phyloP scores from a whole-genome alignment of 2,113 vertebrate species.

The Muntiacus reevesi region DNA sequence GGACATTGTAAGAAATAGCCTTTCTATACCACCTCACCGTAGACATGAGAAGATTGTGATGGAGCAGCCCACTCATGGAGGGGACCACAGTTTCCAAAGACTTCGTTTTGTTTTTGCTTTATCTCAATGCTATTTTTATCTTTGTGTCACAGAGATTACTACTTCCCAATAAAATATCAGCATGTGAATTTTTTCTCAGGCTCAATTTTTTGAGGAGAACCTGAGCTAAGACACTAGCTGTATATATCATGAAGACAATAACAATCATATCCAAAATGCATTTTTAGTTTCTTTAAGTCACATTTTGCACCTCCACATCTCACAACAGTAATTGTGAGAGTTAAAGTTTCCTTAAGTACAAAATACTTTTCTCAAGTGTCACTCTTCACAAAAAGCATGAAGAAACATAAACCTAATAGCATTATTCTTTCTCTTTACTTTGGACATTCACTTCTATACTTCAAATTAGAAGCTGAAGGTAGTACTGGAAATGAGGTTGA shows the following conservation, averaged over 20 bases:
- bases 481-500: background rate
- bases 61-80: background rate
- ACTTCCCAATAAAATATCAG: background rate
- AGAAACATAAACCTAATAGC: background rate
- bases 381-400: background rate
- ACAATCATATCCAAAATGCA: background rate
- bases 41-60: background rate
- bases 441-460: background rate
- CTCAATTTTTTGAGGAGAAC: background rate
- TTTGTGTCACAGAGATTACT: background rate
- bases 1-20: background rate
- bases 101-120: background rate
- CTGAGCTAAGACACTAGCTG: background rate
- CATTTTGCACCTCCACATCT: background rate
- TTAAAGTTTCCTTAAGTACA: background rate
- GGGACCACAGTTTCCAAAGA: background rate
- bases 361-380: background rate
- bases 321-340: background rate
- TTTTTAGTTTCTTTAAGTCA: background rate
- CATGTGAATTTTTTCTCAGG: background rate
- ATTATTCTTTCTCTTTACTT: background rate
- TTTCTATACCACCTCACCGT: background rate
- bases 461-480: background rate
- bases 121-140: background rate
- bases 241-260: background rate